Conservation (phyloP, 2,797 vertebrate genomes). For the Antrozous pallidus region DNA sequence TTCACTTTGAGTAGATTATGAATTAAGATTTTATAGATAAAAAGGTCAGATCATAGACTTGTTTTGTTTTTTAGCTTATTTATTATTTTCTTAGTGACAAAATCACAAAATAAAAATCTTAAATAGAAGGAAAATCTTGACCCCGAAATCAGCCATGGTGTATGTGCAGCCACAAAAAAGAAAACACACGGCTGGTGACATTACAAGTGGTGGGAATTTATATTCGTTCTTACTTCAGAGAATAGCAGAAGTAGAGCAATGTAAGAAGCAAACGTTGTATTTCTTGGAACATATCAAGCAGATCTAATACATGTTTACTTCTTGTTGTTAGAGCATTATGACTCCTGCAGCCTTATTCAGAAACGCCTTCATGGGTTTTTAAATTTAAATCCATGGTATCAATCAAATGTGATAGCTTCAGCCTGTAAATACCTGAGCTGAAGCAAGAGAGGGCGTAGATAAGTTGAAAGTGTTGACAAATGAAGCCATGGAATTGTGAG, state of each 20-base stretch:
- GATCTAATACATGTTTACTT: slow-evolving; percentile 12
- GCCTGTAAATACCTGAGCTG: slow-evolving; percentile 12
- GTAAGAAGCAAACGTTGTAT: neutral
- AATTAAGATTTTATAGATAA: neutral
- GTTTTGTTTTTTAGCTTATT: neutral
- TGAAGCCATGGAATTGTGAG: slow-evolving; percentile 63
- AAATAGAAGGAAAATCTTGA: neutral
- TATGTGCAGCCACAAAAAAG: neutral
- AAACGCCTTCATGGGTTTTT: neutral
- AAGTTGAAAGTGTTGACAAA: slow-evolving; percentile 53
- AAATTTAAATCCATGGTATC: slow-evolving; percentile 33
- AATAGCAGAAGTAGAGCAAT: neutral
- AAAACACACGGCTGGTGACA: neutral
- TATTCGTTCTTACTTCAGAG: slow-evolving; percentile 17
- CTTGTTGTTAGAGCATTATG: neutral
- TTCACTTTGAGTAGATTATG: neutral
- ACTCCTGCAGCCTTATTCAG: slow-evolving; percentile 13
- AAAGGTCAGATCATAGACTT: neutral
- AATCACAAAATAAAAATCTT: neutral
- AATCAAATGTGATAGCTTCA: slow-evolving; percentile 38
- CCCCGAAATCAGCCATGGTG: neutral
- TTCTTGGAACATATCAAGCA: neutral
- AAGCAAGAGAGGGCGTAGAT: neutral
- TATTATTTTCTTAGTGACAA: neutral
- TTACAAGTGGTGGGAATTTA: neutral